A percentile compares a stretch with the other conserved stretches of the same genome.
These are phyloP conservation scores for Carduelis carduelis DNA, from an alignment of 2,797 vertebrate genomes.

Conservation along the genomic window DNA sequence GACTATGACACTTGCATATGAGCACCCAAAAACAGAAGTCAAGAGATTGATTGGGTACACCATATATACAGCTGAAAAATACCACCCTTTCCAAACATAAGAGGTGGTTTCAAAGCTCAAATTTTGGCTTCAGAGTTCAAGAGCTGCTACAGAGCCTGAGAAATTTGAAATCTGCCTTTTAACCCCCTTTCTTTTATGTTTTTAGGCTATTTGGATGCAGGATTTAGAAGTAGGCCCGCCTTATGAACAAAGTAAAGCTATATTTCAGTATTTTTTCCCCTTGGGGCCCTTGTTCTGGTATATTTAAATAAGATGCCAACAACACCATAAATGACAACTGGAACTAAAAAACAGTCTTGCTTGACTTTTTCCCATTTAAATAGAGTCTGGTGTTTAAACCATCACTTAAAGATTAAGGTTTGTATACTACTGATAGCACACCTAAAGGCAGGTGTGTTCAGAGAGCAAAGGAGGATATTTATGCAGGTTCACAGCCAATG, in stretches of 20 bases:
- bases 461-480: slow-evolving; percentile 48
- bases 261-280: slow-evolving; percentile 6
- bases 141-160: not conserved
- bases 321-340: slow-evolving; percentile 48
- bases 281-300: slow-evolving; percentile 44
- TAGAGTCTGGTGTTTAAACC: slow-evolving; percentile 53
- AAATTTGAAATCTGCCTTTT: not conserved
- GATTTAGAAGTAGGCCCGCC: not conserved
- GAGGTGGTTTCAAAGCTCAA: not conserved
- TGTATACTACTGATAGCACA: slow-evolving; percentile 43
- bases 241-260: slow-evolving; percentile 19
- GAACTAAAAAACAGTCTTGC: slow-evolving; percentile 52
- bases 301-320: slow-evolving; percentile 50
- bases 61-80: not conserved
- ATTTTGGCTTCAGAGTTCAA: slow-evolving; percentile 6
- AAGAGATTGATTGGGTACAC: not conserved
- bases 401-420: not conserved
- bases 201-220: not conserved
- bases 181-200: not conserved
- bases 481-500: slow-evolving; percentile 50
- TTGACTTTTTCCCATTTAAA: slow-evolving; percentile 39
- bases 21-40: not conserved
- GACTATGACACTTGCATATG: not conserved
- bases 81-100: not conserved
- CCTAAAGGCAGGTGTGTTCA: slow-evolving; percentile 65